These are phyloP conservation scores for Trochalopteron elliotii DNA, from an alignment of 2,113 vertebrate genomes.

Conservation along the genomic window DNA sequence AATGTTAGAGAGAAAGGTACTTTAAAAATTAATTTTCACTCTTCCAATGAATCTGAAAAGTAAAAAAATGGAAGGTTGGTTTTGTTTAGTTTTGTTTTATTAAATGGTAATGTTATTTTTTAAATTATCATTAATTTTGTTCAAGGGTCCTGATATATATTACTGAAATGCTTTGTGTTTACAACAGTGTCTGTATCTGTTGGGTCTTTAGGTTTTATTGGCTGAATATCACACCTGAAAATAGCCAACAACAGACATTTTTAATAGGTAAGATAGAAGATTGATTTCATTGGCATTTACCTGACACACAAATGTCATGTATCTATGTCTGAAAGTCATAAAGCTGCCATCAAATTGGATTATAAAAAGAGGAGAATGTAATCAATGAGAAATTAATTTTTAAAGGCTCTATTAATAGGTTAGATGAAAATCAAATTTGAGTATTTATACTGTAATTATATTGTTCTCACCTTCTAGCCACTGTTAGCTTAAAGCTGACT, in stretches of 20 bases:
- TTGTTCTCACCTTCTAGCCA: background rate
- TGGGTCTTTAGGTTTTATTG: background rate
- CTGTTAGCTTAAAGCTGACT: background rate
- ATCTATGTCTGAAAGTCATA: background rate
- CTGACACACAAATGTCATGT: background rate
- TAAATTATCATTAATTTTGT: background rate
- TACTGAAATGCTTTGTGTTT: background rate
- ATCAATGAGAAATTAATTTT: background rate
- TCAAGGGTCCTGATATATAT: background rate
- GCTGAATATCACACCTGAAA: background rate
- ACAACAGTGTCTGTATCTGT: background rate
- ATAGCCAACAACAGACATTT: background rate
- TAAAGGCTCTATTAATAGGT: background rate
- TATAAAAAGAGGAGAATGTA: background rate
- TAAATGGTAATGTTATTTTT: background rate
- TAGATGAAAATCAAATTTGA: background rate
- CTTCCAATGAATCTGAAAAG: background rate
- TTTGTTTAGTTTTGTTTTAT: background rate
- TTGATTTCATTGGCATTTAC: slow-evolving; percentile 43
- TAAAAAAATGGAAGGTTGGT: background rate
- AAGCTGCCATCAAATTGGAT: background rate
- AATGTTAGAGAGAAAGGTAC: background rate
- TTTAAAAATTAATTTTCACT: background rate
- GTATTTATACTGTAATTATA: background rate
- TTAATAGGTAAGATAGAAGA: slow-evolving; percentile 9